phyloP scores from a whole-genome alignment of 2,888 invertebrate genomes.

The Rotaria magnacalcarata region DNA sequence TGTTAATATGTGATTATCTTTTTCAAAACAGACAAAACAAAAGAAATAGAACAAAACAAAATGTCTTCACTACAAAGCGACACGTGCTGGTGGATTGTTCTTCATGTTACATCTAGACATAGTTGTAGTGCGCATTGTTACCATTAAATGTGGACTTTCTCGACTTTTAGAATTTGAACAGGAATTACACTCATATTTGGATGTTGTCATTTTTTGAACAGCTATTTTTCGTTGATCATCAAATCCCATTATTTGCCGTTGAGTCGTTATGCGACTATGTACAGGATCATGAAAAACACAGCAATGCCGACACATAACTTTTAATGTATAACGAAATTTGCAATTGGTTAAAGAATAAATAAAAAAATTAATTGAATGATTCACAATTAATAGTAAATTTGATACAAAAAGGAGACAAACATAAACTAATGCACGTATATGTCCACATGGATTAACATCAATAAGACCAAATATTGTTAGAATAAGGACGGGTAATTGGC shows the following conservation, averaged over 20 bases:
- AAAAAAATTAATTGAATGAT: conserved; percentile 32
- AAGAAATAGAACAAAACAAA: neutral
- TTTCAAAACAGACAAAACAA: neutral
- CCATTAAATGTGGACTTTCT: neutral
- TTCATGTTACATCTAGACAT: neutral
- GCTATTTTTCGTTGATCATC: neutral
- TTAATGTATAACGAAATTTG: conserved; percentile 3
- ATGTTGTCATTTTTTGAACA: neutral
- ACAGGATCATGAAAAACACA: neutral
- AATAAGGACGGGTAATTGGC: conserved; percentile 22
- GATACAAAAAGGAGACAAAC: neutral
- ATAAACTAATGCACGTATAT: neutral
- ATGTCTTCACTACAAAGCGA: neutral
- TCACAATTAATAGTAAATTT: neutral
- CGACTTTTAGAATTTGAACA: neutral
- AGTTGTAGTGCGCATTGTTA: neutral
- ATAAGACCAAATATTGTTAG: neutral
- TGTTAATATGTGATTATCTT: too few relatives aligned
- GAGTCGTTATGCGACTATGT: neutral
- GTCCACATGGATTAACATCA: neutral
- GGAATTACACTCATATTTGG: neutral
- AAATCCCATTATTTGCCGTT: neutral
- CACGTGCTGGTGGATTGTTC: neutral
- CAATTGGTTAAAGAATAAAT: conserved; percentile 12
- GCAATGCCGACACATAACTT: conserved; percentile 8